Evolutionary conservation across 2,113 vertebrate species (phyloP), one percentile per base, ranked within the genome.

Genomic region (Willisornis vidua): DNA sequence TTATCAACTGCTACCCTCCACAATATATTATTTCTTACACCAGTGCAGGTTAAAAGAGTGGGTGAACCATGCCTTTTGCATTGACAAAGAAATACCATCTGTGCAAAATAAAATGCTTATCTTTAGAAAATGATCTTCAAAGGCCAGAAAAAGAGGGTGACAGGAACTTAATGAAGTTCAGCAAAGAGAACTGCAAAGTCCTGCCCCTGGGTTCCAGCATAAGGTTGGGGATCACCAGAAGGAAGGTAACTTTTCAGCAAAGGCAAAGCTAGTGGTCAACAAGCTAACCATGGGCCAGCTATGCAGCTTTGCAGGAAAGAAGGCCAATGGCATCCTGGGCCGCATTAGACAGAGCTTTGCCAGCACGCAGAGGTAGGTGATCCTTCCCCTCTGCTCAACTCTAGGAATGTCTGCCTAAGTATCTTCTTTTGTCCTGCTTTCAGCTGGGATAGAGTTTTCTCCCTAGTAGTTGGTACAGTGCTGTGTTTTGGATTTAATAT

Each of bases 311-410:
- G 31, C 25, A 70, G 14, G 5, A 54, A 71, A 85, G 48, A 65
- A 52, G 17, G 11, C 6, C 28, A 31, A 1, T 19, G 61, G 39
- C 31, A 37, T 25, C 19, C 33, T 49, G 41, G 14, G 14, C 31
- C 62, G 7, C 24, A n/a, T 61, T n/a, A 74, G 28, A 16, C 14
- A 66, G 25, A 87, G 4, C 14, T 73, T 81, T 84, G 22, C 19
- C 16, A 70, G 31, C 23, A 16, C 0, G 0, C 1, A 24, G 14
- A 37, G 6, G 9, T 4, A 79, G 8, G 12, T 77, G 16, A 22
- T 87, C 35, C 10, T 89, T 84, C 25, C 15, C 18, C 29, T 92
- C 33, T 51, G 3, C 25, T 68, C 33, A 55, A 2, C 17, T 39
- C 23, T 29, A n/a, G 15, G 13, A 61, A 29, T 37, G 22, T n/a